These are phyloP conservation scores for Octonoba sinensis DNA, from an alignment of 2,888 invertebrate species.

Conservation along the genomic window DNA sequence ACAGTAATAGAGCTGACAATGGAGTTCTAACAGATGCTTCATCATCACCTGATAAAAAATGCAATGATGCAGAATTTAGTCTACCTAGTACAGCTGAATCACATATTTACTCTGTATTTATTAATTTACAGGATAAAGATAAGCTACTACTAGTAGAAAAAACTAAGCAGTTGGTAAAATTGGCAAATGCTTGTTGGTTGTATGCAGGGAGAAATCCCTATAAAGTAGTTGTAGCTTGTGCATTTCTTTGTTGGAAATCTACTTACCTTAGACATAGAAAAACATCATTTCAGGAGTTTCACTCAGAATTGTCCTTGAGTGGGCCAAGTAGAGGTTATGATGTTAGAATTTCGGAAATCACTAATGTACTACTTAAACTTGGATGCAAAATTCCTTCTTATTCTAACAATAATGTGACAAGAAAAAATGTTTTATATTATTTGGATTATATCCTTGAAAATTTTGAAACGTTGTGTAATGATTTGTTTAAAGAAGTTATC, in stretches of 20 bases:
- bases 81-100: background rate
- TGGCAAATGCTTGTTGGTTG: slow-evolving; percentile 37
- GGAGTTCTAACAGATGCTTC: background rate
- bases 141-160: slow-evolving; percentile 12
- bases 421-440: slow-evolving; percentile 30
- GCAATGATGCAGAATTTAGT: background rate
- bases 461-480: slow-evolving; percentile 36
- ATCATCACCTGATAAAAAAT: background rate
- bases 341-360: slow-evolving; percentile 19
- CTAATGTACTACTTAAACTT: slow-evolving; percentile 28
- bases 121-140: background rate
- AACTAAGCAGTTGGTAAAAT: slow-evolving; percentile 20
- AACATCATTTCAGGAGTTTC: slow-evolving; percentile 11
- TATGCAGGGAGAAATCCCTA: slow-evolving; percentile 16
- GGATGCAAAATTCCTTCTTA: slow-evolving; percentile 26
- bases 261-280: slow-evolving; percentile 12
- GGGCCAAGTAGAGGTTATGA: background rate
- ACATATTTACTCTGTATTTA: background rate
- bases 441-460: slow-evolving; percentile 37
- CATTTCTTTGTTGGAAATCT: slow-evolving; percentile 49
- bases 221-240: slow-evolving; percentile 27
- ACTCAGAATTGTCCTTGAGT: slow-evolving; percentile 4
- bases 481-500: slow-evolving; percentile 21
- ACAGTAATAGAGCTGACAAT: background rate
- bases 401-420: slow-evolving; percentile 29